phyloP scores from a whole-genome alignment of 1,140 invertebrate genomes.

The Bombus balteatus region DNA sequence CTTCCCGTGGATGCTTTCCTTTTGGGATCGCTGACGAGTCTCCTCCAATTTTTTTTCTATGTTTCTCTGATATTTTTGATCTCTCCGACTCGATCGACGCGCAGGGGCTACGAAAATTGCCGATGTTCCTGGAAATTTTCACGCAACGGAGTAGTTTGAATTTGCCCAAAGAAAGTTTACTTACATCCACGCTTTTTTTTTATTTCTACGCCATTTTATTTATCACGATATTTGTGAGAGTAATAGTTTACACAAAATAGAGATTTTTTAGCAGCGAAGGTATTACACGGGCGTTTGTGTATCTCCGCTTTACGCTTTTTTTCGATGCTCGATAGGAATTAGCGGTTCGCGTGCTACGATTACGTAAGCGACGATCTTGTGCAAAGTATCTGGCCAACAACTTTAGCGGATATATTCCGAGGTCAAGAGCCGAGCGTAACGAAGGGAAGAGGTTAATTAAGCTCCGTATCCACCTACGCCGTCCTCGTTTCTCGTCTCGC shows the following conservation, averaged over 20 bases:
- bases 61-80: background rate
- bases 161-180: too few relatives aligned
- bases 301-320: too few relatives aligned
- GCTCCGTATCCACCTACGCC: slow-evolving; percentile 52
- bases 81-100: background rate
- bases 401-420: slow-evolving; percentile 25
- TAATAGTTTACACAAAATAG: background rate
- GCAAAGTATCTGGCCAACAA: slow-evolving; percentile 6
- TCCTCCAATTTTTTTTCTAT: background rate
- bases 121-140: background rate
- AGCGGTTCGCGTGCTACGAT: slow-evolving; percentile 5
- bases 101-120: slow-evolving; percentile 4
- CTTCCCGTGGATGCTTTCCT: too few relatives aligned
- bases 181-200: too few relatives aligned
- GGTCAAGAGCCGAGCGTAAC: slow-evolving; percentile 57
- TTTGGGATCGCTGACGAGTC: too few relatives aligned
- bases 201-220: too few relatives aligned
- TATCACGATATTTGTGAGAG: background rate
- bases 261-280: background rate
- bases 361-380: slow-evolving; percentile 1
- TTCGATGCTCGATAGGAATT: background rate
- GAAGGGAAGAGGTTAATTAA: slow-evolving; percentile 68
- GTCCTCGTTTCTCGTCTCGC: slow-evolving; percentile 35
- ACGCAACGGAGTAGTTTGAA: too few relatives aligned
- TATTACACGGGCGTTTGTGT: too few relatives aligned